These are phyloP conservation scores for Heliconius eleuchia DNA, from an alignment of 1,140 invertebrate species.

Conservation along the genomic window DNA sequence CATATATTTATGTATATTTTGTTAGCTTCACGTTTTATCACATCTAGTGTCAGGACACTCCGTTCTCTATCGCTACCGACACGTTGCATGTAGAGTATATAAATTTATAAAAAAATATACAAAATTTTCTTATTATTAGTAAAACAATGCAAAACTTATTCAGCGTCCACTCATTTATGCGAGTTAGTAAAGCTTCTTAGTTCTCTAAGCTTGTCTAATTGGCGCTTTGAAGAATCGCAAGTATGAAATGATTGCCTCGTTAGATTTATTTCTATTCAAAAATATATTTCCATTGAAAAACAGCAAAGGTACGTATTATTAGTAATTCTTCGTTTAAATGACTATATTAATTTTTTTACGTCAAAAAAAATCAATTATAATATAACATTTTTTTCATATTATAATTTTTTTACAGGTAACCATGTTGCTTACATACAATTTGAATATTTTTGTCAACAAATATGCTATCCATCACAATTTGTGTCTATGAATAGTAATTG, in stretches of 20 bases:
- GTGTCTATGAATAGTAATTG: too few relatives aligned
- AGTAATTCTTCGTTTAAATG: neutral
- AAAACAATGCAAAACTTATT: neutral
- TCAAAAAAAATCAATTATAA: neutral
- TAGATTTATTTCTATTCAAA: constrained; percentile 18
- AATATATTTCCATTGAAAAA: neutral
- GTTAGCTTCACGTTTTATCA: neutral
- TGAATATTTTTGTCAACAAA: too few relatives aligned
- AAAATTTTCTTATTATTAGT: neutral
- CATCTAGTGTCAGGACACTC: neutral
- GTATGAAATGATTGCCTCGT: constrained; percentile 39
- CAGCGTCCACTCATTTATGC: neutral
- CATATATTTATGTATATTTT: neutral
- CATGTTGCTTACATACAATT: too few relatives aligned
- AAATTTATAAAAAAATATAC: too few relatives aligned
- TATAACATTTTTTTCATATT: neutral
- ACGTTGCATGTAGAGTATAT: too few relatives aligned
- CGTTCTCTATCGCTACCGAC: neutral
- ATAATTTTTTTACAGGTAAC: neutral
- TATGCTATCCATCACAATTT: too few relatives aligned
- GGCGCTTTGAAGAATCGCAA: constrained; percentile 43
- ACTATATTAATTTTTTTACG: neutral
- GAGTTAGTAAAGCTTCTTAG: constrained; percentile 47
- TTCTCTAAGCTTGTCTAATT: constrained; percentile 53
- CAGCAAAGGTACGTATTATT: neutral